Base-by-base conservation (phyloP, 2,888 invertebrate species). In the Polyommatus iphigenia region DNA sequence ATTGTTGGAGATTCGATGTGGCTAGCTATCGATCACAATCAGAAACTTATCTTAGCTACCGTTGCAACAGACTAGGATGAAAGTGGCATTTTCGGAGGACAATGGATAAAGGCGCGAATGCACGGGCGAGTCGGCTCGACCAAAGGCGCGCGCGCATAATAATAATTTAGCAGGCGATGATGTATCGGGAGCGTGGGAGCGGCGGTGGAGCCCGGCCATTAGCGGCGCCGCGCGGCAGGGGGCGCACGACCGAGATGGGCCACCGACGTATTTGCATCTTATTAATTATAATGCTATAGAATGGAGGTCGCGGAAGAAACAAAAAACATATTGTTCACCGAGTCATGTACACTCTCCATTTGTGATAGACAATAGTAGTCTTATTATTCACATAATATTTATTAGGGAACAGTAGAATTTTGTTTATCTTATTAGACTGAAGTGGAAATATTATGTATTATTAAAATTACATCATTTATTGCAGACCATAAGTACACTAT, bases 181-280 rank as follows among this genome's bases (percentile, higher is more conserved):
- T 75, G 75, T 75, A 75, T 75, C 50, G 75, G 75, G 75, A 75
- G 75, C 75, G 75, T 75, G 75, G 50, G 75, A 75, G 24, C 54
- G 54, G 75, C 75, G 75, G 73, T 73, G 73, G 54, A 29, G 54
- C 75, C 15, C 24, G 54, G 75, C 54, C 75, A 75, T 75, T 75
- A 54, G 75, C 75, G 50, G 80, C 76, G 78, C 71, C 77, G 79
- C 79, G 67, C 78, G 46, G 76, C 78, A 77, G 76, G 77, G 62
- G 59, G 50, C 78, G 77, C 75, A 75, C 75, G 75, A 75, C 75
- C 46, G 18, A 29, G 75, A 50, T 54, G 46, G 36, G 18, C 20
- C 73, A 20, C 75, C 24, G 5, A 54, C 20, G 29, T 46, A 75
- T 75, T 75, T 75, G 50, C 75, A 75, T 75, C 24, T 75, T 75